These are phyloP conservation scores for Neuroscelio doddi DNA, from an alignment of 2,888 invertebrate genomes.

Conservation along the genomic window DNA sequence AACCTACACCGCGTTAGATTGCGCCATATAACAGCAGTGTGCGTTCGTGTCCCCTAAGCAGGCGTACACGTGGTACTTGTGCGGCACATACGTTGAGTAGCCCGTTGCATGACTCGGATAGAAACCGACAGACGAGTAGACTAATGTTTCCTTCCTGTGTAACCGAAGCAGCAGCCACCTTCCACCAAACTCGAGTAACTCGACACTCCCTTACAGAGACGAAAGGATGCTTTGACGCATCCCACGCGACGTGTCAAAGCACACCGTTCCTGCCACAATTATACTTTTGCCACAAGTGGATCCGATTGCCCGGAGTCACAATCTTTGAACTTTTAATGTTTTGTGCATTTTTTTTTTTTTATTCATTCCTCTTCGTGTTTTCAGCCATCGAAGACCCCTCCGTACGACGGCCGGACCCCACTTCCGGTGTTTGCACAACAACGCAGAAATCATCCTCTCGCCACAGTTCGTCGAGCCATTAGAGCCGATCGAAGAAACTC, in stretches of 20 bases:
- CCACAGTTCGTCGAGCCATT: slow-evolving; percentile 18
- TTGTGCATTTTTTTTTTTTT: too few relatives aligned
- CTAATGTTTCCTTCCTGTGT: slow-evolving; percentile 72
- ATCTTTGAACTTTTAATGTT: too few relatives aligned
- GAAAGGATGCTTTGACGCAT: slow-evolving; percentile 2
- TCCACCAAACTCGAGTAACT: slow-evolving; percentile 59
- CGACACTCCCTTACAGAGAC: slow-evolving; percentile 58
- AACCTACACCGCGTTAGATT: too few relatives aligned
- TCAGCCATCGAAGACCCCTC: too few relatives aligned
- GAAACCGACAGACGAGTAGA: slow-evolving; percentile 29
- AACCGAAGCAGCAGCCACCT: slow-evolving; percentile 65
- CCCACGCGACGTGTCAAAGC: slow-evolving; percentile 24
- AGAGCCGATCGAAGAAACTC: slow-evolving; percentile 18
- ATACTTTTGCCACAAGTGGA: too few relatives aligned
- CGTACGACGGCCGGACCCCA: not conserved
- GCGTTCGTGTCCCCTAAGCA: too few relatives aligned
- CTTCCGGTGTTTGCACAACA: slow-evolving; percentile 32
- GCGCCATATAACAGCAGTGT: too few relatives aligned
- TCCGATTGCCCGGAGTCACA: too few relatives aligned
- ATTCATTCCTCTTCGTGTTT: too few relatives aligned
- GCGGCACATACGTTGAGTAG: slow-evolving; percentile 1
- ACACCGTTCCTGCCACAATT: too few relatives aligned
- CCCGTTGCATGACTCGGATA: slow-evolving; percentile 23
- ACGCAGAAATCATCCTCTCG: slow-evolving; percentile 19
- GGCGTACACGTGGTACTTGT: slow-evolving; percentile 33